A percentile compares a stretch with the other conserved stretches of the same genome.
Conservation (phyloP, 1,140 invertebrate genomes). For the Zaprionus taronus region DNA sequence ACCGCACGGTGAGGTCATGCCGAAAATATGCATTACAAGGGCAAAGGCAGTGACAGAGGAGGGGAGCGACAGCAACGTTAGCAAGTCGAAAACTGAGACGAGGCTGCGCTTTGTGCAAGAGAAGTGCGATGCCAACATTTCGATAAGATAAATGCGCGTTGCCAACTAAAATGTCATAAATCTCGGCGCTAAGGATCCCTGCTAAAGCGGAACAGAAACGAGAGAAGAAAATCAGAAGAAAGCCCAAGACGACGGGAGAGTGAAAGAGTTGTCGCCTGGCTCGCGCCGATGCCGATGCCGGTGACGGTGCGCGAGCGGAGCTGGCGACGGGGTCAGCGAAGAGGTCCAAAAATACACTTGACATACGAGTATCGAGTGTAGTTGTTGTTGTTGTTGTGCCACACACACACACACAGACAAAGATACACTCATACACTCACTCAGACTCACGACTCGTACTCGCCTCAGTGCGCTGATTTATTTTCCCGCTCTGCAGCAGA, state of each 20-base stretch:
- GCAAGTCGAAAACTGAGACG: background rate
- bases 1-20: slow-evolving; percentile 59
- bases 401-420: slow-evolving; percentile 19
- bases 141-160: slow-evolving; percentile 83
- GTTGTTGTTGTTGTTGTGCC: slow-evolving; percentile 26
- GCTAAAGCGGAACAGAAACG: slow-evolving; percentile 36
- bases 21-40: slow-evolving; percentile 64
- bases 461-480: slow-evolving; percentile 75
- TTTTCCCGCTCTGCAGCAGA: slow-evolving; percentile 84
- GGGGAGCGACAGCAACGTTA: slow-evolving; percentile 1
- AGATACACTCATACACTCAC: background rate
- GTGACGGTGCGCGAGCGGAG: slow-evolving; percentile 18
- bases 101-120: slow-evolving; percentile 24
- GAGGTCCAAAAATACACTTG: slow-evolving; percentile 74
- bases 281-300: slow-evolving; percentile 2
- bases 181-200: slow-evolving; percentile 80
- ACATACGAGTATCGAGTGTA: slow-evolving; percentile 57
- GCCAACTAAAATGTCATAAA: slow-evolving; percentile 84
- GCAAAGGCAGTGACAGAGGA: background rate
- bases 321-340: slow-evolving; percentile 29
- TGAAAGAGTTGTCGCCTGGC: slow-evolving; percentile 73
- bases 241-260: slow-evolving; percentile 49
- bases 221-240: slow-evolving; percentile 55
- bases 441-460: slow-evolving; percentile 13
- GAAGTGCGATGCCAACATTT: slow-evolving; percentile 73